phyloP scores from a whole-genome alignment of 2,113 vertebrate genomes.

The Lepus timidus region DNA sequence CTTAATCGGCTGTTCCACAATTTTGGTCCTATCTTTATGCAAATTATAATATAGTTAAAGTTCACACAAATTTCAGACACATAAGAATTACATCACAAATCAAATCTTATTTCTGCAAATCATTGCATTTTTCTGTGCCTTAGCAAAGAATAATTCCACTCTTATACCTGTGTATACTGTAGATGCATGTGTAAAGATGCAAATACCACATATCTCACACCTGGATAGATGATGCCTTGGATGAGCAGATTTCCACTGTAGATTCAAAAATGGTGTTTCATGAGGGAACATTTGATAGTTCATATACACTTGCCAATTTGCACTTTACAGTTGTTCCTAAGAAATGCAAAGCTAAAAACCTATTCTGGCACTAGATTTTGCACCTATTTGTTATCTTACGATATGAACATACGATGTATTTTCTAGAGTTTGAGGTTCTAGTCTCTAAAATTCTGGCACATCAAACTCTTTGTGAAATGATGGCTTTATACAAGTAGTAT shows the following conservation, averaged over 20 bases:
- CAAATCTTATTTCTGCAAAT: slow-evolving; percentile 67
- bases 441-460: not conserved
- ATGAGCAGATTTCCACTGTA: slow-evolving; percentile 72
- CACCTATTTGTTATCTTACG: slow-evolving; percentile 81
- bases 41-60: not conserved
- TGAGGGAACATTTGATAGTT: slow-evolving; percentile 73
- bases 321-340: slow-evolving; percentile 14
- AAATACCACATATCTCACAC: slow-evolving; percentile 33
- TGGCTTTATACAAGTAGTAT: not conserved
- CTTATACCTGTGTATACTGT: slow-evolving; percentile 76
- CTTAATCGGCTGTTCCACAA: too few species aligned
- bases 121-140: slow-evolving; percentile 68
- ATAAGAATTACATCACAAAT: slow-evolving; percentile 36
- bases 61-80: slow-evolving; percentile 26
- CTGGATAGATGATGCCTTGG: slow-evolving; percentile 73
- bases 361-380: slow-evolving; percentile 82
- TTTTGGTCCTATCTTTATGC: not conserved
- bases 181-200: slow-evolving; percentile 71
- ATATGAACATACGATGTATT: slow-evolving; percentile 84
- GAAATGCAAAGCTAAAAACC: slow-evolving; percentile 75
- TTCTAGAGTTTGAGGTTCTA: slow-evolving; percentile 35
- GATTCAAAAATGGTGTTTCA: slow-evolving; percentile 75
- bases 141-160: slow-evolving; percentile 77
- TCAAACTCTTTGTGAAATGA: not conserved
- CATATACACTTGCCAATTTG: slow-evolving; percentile 74